Base-by-base conservation (phyloP, 2,888 invertebrate species). In the Chloroclystis v-ata region DNA sequence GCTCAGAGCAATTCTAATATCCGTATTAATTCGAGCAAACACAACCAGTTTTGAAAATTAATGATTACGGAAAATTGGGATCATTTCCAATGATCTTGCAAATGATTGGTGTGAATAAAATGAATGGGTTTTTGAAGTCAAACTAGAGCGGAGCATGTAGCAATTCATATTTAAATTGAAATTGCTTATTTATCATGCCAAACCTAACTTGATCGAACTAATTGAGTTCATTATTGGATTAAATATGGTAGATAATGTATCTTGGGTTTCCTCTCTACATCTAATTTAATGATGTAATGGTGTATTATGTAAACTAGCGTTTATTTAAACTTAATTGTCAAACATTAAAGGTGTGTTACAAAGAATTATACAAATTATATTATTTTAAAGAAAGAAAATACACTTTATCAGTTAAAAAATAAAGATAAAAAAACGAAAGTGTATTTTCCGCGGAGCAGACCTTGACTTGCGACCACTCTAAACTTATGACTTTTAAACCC, bases 51-150 rank as follows among this genome's bases (percentile, higher is more conserved):
- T 35, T 20, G 10, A 35, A 16, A 35, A 24, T 35, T 16, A n/a
- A 10, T 11, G 20, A 10, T 7, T 10, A 7, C 20, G 20, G 20
- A 35, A 35, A 35, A 33, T 33, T 33, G 12, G 9, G 46, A 42
- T 33, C 14, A 43, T 43, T 13, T 28, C 28, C 7, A 62, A 59
- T 49, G 52, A 52, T 44, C 3, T 45, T 33, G 33, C 25, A 10
- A 52, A 55, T 55, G 53, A 56, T 57, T 57, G 59, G 54, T 53
- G 54, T 47, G 56, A 61, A 60, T 53, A 56, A 61, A 60, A 65
- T 65, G 61, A 65, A 57, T 55, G 53, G 33, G 46, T 41, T 49
- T 50, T 53, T 45, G 47, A 49, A 45, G 14, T 33, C 25, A 49
- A 49, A 9, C 42, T 13, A 39, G 43, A 50, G 46, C 41, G 44